Conservation (phyloP, 2,113 vertebrate species). For the Crypturellus undulatus region DNA sequence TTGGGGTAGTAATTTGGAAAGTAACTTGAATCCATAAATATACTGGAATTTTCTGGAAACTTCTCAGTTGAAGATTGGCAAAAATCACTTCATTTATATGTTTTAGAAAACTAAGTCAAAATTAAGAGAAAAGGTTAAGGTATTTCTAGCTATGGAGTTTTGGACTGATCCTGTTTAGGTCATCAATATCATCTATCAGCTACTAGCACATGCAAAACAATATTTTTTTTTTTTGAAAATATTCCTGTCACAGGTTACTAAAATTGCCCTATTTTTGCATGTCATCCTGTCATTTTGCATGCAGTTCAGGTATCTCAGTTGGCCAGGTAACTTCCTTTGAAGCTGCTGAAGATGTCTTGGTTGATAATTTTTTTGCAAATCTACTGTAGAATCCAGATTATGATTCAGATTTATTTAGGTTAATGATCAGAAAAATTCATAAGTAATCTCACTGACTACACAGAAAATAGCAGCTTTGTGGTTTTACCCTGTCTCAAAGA, state of each 20-base stretch:
- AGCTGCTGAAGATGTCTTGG: background rate
- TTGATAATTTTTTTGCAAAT: background rate
- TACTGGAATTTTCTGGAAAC: background rate
- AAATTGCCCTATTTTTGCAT: background rate
- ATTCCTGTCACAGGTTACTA: background rate
- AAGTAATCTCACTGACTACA: background rate
- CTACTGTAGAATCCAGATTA: background rate
- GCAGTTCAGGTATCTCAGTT: background rate
- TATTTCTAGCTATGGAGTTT: background rate
- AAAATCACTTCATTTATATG: background rate
- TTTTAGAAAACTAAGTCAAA: background rate
- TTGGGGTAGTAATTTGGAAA: background rate
- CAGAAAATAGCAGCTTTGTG: background rate
- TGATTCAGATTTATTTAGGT: background rate
- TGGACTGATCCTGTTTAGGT: background rate
- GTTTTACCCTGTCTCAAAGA: background rate
- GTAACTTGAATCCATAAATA: rapidly evolving
- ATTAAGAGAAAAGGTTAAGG: background rate
- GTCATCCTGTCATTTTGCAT: background rate
- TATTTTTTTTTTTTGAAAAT: background rate
- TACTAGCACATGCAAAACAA: background rate
- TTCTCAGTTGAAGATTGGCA: background rate
- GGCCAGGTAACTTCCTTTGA: background rate
- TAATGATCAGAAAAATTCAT: background rate
- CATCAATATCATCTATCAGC: too few species aligned